These are phyloP conservation scores for Sturnus vulgaris DNA, from an alignment of 2,113 vertebrate genomes.

Conservation along the genomic window DNA sequence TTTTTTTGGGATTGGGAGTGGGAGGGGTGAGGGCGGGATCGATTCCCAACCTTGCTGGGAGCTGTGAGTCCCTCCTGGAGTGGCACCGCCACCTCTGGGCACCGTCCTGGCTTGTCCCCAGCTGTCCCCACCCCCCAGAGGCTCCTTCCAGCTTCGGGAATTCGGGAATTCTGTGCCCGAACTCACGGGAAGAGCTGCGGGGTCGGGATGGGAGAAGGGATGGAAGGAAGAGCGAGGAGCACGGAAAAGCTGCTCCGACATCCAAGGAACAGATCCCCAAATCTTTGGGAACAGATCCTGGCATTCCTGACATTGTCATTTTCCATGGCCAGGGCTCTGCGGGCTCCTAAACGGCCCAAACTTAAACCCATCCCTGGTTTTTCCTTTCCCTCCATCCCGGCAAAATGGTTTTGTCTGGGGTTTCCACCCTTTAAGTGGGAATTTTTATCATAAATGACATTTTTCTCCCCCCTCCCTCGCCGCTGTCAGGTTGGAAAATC, in stretches of 20 bases:
- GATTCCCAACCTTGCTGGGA: rapidly evolving
- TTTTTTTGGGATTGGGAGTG: neutral
- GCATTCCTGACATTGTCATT: neutral
- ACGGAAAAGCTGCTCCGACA: rapidly evolving
- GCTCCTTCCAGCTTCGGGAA: neutral
- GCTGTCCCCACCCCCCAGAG: neutral
- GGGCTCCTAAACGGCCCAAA: neutral
- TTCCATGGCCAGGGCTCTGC: neutral
- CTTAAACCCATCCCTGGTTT: no score
- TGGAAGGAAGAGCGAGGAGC: rapidly evolving
- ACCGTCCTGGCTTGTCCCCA: neutral
- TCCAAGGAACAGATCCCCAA: neutral
- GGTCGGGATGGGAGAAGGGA: rapidly evolving
- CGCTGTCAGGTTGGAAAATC: no score
- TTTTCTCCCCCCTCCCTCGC: no score
- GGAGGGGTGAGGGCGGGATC: rapidly evolving
- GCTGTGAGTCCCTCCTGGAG: rapidly evolving
- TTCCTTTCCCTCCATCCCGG: no score
- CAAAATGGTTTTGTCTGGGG: no score
- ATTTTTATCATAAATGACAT: no score
- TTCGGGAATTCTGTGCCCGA: neutral
- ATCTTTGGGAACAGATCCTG: neutral
- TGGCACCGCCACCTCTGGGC: rapidly evolving
- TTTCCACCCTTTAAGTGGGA: no score
- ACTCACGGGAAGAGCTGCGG: rapidly evolving